Percentiles rank a stretch among this genome's conserved stretches.
Evolutionary conservation across 2,113 vertebrate genomes (phyloP).

Genomic region (Melospiza georgiana): DNA sequence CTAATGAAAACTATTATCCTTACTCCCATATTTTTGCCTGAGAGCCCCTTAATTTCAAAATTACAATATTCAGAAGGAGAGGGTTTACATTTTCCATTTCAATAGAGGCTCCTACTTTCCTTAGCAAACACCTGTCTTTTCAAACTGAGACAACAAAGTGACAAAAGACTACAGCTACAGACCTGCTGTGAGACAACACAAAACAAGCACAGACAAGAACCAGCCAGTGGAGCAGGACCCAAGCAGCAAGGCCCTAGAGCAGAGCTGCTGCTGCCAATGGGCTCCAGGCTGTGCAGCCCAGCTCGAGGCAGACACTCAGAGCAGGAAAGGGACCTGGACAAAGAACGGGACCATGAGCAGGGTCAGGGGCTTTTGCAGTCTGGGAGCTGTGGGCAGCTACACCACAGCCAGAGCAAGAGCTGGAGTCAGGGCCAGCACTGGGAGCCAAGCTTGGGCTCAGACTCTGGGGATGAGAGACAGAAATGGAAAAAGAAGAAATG

Average conservation of each 20-base stretch:
- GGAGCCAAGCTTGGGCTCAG: not conserved
- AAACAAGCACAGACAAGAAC: not conserved
- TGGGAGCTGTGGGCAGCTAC: not conserved
- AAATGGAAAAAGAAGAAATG: not conserved
- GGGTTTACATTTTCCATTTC: not conserved
- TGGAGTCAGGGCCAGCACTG: not conserved
- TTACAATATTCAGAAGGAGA: not conserved
- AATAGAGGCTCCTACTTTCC: not conserved
- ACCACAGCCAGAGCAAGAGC: not conserved
- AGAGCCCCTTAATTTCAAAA: not conserved
- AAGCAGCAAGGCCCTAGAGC: accelerated
- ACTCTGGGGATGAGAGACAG: not conserved
- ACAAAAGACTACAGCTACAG: not conserved
- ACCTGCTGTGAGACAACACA: not conserved
- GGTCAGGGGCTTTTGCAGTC: not conserved
- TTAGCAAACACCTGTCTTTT: not conserved
- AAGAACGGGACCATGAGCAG: not conserved
- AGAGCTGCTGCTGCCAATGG: not conserved
- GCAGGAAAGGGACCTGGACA: not conserved
- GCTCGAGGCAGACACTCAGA: not conserved
- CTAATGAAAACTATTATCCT: not conserved
- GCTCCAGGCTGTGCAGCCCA: not conserved
- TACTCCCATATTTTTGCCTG: not conserved
- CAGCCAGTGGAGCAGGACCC: accelerated
- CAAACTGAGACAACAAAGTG: not conserved